A percentile compares a stretch with the other conserved stretches of the same genome.
Conservation (phyloP, 2,888 invertebrate genomes). For the Julus scanicus region DNA sequence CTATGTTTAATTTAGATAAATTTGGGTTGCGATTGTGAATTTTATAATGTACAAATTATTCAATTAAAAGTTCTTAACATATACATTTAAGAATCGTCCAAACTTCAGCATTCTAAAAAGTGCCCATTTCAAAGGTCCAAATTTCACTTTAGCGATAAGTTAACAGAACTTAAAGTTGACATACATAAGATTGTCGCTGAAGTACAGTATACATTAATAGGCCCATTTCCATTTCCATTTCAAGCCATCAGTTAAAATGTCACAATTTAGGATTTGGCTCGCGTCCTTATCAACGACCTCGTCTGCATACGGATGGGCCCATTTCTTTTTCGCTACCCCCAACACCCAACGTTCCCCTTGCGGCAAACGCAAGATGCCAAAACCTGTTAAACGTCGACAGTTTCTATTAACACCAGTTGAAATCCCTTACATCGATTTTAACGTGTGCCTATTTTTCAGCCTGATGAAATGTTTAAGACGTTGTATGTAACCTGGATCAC, state of each 20-base stretch:
- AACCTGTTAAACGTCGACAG: slow-evolving; percentile 32
- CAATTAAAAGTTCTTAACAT: too few relatives aligned
- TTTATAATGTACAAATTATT: too few relatives aligned
- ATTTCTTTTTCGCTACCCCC: not conserved
- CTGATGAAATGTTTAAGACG: not conserved
- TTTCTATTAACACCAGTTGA: not conserved
- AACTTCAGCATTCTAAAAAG: too few relatives aligned
- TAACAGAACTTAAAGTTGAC: not conserved
- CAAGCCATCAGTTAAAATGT: not conserved
- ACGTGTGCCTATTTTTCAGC: not conserved
- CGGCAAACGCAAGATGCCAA: not conserved
- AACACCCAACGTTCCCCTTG: not conserved
- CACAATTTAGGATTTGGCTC: slow-evolving; percentile 6
- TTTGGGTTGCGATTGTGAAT: too few relatives aligned
- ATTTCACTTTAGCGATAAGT: too few relatives aligned
- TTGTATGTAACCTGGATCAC: not conserved
- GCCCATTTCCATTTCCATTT: not conserved
- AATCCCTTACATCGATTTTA: not conserved
- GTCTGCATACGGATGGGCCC: not conserved
- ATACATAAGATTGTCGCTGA: not conserved
- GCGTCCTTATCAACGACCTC: slow-evolving; percentile 32
- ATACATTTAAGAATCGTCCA: too few relatives aligned
- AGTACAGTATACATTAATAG: not conserved
- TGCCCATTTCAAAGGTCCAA: too few relatives aligned
- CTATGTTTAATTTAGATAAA: too few relatives aligned